phyloP scores from a whole-genome alignment of 2,888 invertebrate genomes.

The Nyleta sp. region DNA sequence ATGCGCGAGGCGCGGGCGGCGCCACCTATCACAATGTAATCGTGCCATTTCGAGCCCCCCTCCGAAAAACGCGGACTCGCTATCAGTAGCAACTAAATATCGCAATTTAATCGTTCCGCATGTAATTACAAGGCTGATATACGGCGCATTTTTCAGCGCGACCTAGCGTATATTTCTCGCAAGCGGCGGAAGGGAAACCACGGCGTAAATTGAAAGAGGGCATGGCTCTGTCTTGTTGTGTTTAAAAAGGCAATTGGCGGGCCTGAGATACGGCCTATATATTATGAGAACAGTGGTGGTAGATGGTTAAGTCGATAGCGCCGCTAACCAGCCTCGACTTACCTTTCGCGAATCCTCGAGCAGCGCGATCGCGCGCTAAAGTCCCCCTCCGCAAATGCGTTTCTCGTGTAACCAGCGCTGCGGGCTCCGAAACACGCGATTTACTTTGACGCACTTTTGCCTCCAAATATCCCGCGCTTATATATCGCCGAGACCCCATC shows the following conservation, averaged over 20 bases:
- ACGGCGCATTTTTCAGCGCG: conserved; percentile 64
- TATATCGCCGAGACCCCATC: conserved; percentile 30
- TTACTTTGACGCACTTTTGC: conserved; percentile 77
- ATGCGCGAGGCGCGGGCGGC: conserved; percentile 31
- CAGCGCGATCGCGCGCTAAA: conserved; percentile 59
- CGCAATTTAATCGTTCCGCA: conserved; percentile 68
- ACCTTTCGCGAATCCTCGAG: conserved; percentile 65
- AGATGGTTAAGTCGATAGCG: conserved; percentile 80
- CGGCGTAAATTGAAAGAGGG: conserved; percentile 81
- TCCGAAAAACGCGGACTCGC: conserved; percentile 39
- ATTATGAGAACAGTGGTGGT: conserved; percentile 77
- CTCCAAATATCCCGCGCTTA: conserved; percentile 77
- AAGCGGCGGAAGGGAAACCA: conserved; percentile 63
- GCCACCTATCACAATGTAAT: conserved; percentile 43
- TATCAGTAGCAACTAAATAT: conserved; percentile 67
- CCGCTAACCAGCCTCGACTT: conserved; percentile 69
- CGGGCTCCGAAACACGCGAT: conserved; percentile 79
- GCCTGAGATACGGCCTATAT: conserved; percentile 81
- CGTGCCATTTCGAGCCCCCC: conserved; percentile 8
- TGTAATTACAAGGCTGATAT: conserved; percentile 70
- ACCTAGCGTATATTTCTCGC: conserved; percentile 51
- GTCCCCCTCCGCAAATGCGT: conserved; percentile 78
- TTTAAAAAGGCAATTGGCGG: conserved; percentile 82
- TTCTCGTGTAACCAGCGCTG: conserved; percentile 79
- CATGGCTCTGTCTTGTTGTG: conserved; percentile 80